phyloP scores from a whole-genome alignment of 1,140 invertebrate genomes.

The Sminthurinus signatus region DNA sequence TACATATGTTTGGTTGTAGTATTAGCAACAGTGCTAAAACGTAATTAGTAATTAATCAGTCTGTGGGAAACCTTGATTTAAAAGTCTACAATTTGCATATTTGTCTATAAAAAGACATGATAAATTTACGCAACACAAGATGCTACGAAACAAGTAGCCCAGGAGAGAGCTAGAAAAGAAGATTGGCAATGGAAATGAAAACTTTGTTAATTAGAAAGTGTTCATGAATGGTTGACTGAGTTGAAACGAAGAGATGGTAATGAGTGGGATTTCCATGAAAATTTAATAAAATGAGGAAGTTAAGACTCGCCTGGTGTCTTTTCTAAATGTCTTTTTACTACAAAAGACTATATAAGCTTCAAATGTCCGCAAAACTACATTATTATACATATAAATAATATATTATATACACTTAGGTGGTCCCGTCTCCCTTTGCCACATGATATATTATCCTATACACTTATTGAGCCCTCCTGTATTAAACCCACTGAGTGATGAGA shows the following conservation, averaged over 20 bases:
- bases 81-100: slow-evolving; percentile 11
- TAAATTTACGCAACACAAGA: neutral
- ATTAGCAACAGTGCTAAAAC: neutral
- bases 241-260: slow-evolving; percentile 2
- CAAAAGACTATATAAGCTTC: too few species aligned
- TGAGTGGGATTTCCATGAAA: neutral
- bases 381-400: too few species aligned
- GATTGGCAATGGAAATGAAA: slow-evolving; percentile 11
- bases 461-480: too few species aligned
- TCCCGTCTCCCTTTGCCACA: neutral
- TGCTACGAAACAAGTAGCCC: too few species aligned
- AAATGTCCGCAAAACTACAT: too few species aligned
- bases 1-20: neutral
- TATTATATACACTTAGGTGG: slow-evolving; percentile 9
- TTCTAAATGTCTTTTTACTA: neutral
- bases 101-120: neutral
- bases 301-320: slow-evolving; percentile 3
- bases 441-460: too few species aligned
- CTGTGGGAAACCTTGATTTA: slow-evolving; percentile 1
- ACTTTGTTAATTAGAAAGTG: slow-evolving; percentile 21
- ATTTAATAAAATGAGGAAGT: slow-evolving; percentile 5
- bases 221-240: neutral
- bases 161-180: too few species aligned
- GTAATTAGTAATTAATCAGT: slow-evolving; percentile 12
- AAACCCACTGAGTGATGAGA: slow-evolving; percentile 10